Percentiles rank a stretch among this genome's conserved stretches.
phyloP scores from a whole-genome alignment of 2,797 vertebrate genomes.

The Syngnathus acus region DNA sequence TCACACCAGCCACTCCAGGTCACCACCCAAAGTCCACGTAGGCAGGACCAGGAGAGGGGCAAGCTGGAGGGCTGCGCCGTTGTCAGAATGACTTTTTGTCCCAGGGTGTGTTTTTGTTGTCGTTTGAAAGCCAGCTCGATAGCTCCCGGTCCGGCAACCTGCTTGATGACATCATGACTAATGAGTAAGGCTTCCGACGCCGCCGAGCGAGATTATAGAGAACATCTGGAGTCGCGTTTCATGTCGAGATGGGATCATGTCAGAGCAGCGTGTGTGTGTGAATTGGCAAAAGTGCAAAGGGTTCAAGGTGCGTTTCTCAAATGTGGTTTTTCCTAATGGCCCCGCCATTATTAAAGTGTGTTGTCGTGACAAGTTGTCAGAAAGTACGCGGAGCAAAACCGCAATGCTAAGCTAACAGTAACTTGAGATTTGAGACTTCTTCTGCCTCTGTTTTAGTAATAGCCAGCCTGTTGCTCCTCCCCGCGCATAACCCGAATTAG shows the following conservation, averaged over 20 bases:
- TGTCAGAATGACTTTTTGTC: slow-evolving; percentile 14
- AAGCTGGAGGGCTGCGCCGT: slow-evolving; percentile 11
- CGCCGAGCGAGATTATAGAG: not conserved
- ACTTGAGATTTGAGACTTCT: not conserved
- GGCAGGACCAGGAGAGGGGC: slow-evolving; percentile 39
- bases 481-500: slow-evolving; percentile 37
- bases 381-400: not conserved
- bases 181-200: not conserved
- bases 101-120: slow-evolving; percentile 7
- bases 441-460: not conserved
- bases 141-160: slow-evolving; percentile 8
- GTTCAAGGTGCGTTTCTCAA: not conserved
- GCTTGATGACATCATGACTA: slow-evolving; percentile 24
- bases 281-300: not conserved
- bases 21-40: slow-evolving; percentile 31
- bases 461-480: slow-evolving; percentile 20
- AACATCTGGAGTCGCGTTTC: not conserved
- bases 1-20: slow-evolving; percentile 29
- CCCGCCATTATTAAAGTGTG: not conserved
- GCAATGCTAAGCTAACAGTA: not conserved
- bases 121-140: not conserved
- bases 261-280: not conserved
- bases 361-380: not conserved
- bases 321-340: not conserved
- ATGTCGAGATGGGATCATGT: not conserved